Base-by-base conservation (phyloP, 2,113 vertebrate genomes). In the Eolophus roseicapilla region DNA sequence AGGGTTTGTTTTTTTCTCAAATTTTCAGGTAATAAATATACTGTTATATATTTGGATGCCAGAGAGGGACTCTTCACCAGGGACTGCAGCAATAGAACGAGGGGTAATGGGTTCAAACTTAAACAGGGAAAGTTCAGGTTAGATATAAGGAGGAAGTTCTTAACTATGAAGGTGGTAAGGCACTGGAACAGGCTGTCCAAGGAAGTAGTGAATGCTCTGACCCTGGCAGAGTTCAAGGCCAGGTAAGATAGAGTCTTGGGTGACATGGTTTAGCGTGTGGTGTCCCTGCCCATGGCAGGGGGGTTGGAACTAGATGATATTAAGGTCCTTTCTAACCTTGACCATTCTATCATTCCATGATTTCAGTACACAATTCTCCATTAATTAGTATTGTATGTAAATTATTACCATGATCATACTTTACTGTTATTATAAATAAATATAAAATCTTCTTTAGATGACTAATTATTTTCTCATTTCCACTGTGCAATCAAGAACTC, bases 401-500 rank as follows among this genome's bases (percentile, higher is more conserved):
- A 86, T 75, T 84, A 64, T 78, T 47, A 47, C 10, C 17, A 7
- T 79, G 18, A 64, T 67, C 10, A 41, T 50, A 69, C 5, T 71
- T 91, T 87, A 70, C 9, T 89, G 23, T 21, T 43, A 60, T 49
- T 27, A 9, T 76, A 93, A 88, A 74, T 47, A 84, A 77, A 70
- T 59, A 75, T 23, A 59, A 75, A 75, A 57, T 46, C 17, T 82
- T 68, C 71, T 84, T 83, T 55, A 76, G 74, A 71, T 0, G 0
- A 52, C 27, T 64, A 86, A 78, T 91, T 91, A 35, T 70, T 84
- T 93, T 78, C 29, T 89, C 24, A 71, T 89, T 92, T 96, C 47
- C 60, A 64, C 29, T 60, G 35, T 41, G 39, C 70, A 93, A 90
- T 71, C 33, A 73, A 7, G 20, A 88, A 10, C 29, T 82, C 27